A percentile compares a stretch with the other conserved stretches of the same genome.
Conservation (phyloP, 2,888 invertebrate species). For the Trissolcus japonicus region DNA sequence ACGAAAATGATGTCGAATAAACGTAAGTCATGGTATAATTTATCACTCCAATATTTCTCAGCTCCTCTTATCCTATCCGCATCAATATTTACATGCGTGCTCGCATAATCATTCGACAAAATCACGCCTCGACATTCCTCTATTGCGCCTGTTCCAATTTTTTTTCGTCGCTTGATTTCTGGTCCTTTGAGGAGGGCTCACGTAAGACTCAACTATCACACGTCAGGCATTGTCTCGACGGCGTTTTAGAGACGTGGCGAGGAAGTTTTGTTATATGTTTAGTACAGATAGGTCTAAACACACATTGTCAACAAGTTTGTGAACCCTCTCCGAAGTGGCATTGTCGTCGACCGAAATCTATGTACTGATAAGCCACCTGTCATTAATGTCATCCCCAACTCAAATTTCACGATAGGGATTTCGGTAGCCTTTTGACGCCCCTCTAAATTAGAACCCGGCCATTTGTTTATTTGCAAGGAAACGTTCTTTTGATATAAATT, state of each 20-base stretch:
- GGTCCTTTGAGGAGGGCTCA: constrained; percentile 2
- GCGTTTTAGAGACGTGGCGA: constrained; percentile 17
- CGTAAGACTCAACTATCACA: constrained; percentile 18
- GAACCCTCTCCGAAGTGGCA: constrained; percentile 18
- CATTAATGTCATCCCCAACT: constrained; percentile 70
- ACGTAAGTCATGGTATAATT: constrained; percentile 67
- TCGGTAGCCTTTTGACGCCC: constrained; percentile 6
- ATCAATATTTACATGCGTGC: constrained; percentile 42
- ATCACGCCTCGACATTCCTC: constrained; percentile 10
- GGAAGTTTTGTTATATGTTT: constrained; percentile 42
- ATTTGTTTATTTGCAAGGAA: not conserved
- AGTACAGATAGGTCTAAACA: constrained; percentile 34
- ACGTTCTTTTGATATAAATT: constrained; percentile 6
- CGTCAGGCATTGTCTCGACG: constrained; percentile 15
- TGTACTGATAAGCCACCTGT: constrained; percentile 69
- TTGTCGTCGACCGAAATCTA: constrained; percentile 66
- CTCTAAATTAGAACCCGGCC: constrained; percentile 10
- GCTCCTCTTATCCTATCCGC: constrained; percentile 42
- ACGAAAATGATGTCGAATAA: constrained; percentile 73
- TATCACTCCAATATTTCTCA: constrained; percentile 45
- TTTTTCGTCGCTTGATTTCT: not conserved
- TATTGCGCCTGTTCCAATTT: not conserved
- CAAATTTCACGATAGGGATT: constrained; percentile 66
- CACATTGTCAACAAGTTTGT: constrained; percentile 60
- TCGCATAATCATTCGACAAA: constrained; percentile 28